Conservation (phyloP, 2,888 invertebrate species). For the Troilus luridus region DNA sequence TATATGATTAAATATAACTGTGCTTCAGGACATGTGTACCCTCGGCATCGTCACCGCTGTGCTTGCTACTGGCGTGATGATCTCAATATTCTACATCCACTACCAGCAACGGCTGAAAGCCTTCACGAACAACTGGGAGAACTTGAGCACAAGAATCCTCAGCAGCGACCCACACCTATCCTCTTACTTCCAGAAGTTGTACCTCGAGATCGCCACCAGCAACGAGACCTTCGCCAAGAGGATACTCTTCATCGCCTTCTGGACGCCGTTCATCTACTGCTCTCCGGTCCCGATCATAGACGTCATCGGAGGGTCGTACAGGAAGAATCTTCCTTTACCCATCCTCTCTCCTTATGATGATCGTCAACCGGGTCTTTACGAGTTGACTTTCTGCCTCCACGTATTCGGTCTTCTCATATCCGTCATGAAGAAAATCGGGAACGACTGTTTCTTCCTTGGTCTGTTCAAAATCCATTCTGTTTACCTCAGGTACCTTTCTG, state of each 20-base stretch:
- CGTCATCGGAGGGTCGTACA: neutral
- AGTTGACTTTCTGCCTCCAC: slow-evolving; percentile 14
- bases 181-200: neutral
- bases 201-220: neutral
- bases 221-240: slow-evolving; percentile 30
- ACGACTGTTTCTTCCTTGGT: slow-evolving; percentile 41
- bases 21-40: slow-evolving; percentile 7
- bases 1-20: neutral
- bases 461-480: slow-evolving; percentile 49
- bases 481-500: slow-evolving; percentile 28
- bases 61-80: neutral
- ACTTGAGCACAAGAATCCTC: neutral
- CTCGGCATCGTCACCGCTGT: slow-evolving; percentile 1
- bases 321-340: slow-evolving; percentile 19
- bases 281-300: slow-evolving; percentile 49
- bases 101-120: neutral
- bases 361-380: neutral
- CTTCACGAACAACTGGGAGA: neutral
- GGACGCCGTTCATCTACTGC: slow-evolving; percentile 30
- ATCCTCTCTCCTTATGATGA: slow-evolving; percentile 4
- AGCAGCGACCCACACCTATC: neutral
- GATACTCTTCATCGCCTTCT: slow-evolving; percentile 12
- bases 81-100: neutral
- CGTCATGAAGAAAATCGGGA: slow-evolving; percentile 49
- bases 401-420: slow-evolving; percentile 44